Evolutionary conservation across 2,888 invertebrate species (phyloP), one percentile per base, ranked within the genome.

Genomic region (Volucella zonaria): DNA sequence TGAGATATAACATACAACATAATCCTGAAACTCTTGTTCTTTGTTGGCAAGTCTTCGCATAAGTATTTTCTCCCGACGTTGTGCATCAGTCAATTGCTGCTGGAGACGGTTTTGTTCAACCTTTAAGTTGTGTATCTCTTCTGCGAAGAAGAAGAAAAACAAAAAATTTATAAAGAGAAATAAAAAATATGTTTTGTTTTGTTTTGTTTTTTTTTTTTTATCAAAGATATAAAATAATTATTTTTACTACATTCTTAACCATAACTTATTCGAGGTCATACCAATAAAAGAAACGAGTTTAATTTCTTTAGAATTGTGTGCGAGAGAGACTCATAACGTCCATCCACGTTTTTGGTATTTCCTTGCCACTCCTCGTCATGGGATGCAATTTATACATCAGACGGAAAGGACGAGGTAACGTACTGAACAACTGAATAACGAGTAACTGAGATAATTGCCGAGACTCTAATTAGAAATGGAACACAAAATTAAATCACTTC

Each of bases 1-100:
- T 9, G 15, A 58, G 14, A 49, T 38, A 4, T 38, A 4, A 94
- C 96, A 94, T 94, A 98, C 98, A 93, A 96, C 95, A 93, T 96
- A 97, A 93, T 98, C 98, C 92, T 98, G 98, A 92, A 98, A 95
- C 93, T 99, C 98, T 92, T 98, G 98, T 91, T 99, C 99, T 93
- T 99, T 99, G 87, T 97, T 96, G 83, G 98, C 96, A 88, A 99
- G 94, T 89, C 98, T 94, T 90, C 98, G 95, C 88, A 98, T 96
- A 88, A 99, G 94, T 87, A 98, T 95, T 92, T 97, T 97, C 92
- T 99, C 98, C 89, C 97, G 94, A 89, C 97, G 95, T 90, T 96
- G 96, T 87, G 97, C 95, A 91, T 98, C 98, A 75, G 94, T 93
- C 90, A 96, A 95, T 91, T 97, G 97, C 89, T 95, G 95, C 89